These are phyloP conservation scores for Rousettus madagascariensis DNA, from an alignment of 2,797 vertebrate genomes.

Conservation along the genomic window DNA sequence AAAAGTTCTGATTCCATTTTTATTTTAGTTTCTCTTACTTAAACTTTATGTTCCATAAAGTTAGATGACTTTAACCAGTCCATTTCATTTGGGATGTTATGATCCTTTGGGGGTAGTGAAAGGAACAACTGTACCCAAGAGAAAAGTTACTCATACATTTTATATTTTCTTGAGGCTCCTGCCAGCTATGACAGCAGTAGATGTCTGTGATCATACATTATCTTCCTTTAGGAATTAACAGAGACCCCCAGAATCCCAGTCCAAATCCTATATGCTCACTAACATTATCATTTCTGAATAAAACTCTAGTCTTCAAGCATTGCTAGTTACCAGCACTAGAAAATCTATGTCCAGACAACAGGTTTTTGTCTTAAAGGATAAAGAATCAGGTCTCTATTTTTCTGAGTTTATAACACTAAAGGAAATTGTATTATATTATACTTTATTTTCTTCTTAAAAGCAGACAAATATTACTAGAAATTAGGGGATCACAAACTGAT, in stretches of 20 bases:
- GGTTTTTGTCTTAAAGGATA: background rate
- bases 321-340: background rate
- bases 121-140: background rate
- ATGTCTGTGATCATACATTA: background rate
- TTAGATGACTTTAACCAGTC: background rate
- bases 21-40: background rate
- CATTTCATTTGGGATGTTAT: background rate
- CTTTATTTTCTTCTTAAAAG: background rate
- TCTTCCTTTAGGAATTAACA: background rate
- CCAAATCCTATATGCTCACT: background rate
- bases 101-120: background rate
- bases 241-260: background rate
- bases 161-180: background rate
- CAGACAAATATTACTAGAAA: background rate
- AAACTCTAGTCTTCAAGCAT: background rate
- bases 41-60: background rate
- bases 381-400: background rate
- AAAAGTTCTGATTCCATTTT: background rate
- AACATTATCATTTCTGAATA: background rate
- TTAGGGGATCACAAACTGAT: background rate
- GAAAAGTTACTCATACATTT: background rate
- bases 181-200: background rate
- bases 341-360: background rate
- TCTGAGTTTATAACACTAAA: background rate
- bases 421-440: background rate